A percentile compares a stretch with the other conserved stretches of the same genome.
phyloP scores from a whole-genome alignment of 2,113 vertebrate species.

The Eclectus roratus region DNA sequence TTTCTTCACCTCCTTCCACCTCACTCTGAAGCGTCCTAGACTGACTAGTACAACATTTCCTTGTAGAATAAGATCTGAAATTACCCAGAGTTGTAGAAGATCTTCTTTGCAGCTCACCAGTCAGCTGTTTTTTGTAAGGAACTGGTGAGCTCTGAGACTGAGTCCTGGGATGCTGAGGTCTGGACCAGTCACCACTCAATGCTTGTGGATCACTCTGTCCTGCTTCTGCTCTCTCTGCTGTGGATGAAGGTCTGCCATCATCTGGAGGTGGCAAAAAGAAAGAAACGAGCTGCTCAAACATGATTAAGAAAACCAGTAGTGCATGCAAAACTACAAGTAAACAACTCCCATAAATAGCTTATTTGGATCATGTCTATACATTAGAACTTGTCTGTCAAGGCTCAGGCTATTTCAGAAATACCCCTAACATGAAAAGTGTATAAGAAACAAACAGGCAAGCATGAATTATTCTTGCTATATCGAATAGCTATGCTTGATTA shows the following conservation, averaged over 20 bases:
- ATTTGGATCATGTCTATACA: neutral
- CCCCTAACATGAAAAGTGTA: neutral
- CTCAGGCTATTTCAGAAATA: neutral
- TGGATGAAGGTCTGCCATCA: constrained; percentile 77
- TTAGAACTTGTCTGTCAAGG: neutral
- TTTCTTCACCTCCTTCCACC: neutral
- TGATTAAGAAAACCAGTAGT: neutral
- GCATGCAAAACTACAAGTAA: neutral
- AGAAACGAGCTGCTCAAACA: neutral
- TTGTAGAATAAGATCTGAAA: neutral
- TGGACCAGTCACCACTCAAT: constrained; percentile 81
- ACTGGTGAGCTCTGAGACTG: constrained; percentile 75
- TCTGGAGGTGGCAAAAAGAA: constrained; percentile 64
- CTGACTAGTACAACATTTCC: neutral
- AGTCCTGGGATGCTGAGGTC: constrained; percentile 82
- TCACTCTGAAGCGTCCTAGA: neutral
- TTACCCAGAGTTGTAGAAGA: constrained; percentile 86
- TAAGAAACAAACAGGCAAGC: neutral
- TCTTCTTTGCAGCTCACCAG: constrained; percentile 82
- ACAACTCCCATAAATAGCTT: neutral
- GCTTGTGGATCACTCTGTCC: constrained; percentile 75
- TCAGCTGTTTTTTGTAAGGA: constrained; percentile 80
- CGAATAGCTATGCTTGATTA: neutral
- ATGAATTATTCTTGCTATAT: neutral
- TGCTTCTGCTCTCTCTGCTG: constrained; percentile 79